These are phyloP conservation scores for Pseudotriccus pelzelni DNA, from an alignment of 2,797 vertebrate species.

Conservation along the genomic window DNA sequence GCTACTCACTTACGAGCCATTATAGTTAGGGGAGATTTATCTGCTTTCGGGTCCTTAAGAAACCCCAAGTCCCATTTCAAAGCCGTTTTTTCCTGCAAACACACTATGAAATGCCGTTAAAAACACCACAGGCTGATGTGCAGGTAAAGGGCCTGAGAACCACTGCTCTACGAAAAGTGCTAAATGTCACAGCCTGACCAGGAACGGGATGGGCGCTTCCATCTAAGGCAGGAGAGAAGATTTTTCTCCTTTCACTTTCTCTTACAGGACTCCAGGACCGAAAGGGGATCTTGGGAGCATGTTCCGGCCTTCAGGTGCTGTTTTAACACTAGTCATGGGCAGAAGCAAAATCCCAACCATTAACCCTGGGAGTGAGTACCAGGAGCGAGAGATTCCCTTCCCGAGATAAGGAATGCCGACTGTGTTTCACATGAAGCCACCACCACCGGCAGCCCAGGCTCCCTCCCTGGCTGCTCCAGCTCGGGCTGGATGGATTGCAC, in stretches of 20 bases:
- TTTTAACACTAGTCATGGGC: fast-evolving
- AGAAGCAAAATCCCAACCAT: not conserved
- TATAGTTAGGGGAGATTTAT: not conserved
- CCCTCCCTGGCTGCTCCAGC: not conserved
- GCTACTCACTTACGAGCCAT: not conserved
- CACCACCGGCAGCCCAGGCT: not conserved
- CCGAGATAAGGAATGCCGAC: fast-evolving
- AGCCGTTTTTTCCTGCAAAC: not conserved
- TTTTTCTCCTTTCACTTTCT: not conserved
- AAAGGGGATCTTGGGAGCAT: fast-evolving
- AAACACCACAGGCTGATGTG: fast-evolving
- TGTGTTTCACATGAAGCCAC: not conserved
- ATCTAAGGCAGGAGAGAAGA: not conserved
- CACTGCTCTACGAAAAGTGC: not conserved
- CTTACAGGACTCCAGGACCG: not conserved
- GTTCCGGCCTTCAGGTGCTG: not conserved
- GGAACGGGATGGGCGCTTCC: not conserved
- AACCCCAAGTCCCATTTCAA: not conserved
- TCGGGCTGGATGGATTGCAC: fast-evolving
- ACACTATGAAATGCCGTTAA: fast-evolving
- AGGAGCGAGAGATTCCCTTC: not conserved
- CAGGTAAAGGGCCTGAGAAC: not conserved
- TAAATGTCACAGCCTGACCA: fast-evolving
- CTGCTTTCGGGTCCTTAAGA: not conserved
- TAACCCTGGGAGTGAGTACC: not conserved